Conservation (phyloP, 2,113 vertebrate genomes). For the Syrmaticus mikado region DNA sequence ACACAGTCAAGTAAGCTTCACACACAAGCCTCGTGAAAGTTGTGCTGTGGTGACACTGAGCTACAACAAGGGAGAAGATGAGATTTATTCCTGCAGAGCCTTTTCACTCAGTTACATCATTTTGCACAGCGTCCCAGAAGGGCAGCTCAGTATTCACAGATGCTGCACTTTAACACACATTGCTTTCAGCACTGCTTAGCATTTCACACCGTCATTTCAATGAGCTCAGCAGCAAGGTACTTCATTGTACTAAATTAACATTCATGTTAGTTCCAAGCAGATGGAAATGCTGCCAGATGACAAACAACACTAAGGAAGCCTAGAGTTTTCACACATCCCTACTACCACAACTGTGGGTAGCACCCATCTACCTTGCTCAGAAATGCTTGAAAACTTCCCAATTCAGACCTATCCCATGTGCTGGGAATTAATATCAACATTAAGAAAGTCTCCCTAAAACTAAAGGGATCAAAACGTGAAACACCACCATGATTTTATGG, state of each 20-base stretch:
- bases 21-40: not conserved
- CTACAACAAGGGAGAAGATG: slow-evolving; percentile 1
- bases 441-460: not conserved
- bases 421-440: not conserved
- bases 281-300: slow-evolving; percentile 1
- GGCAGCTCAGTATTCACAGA: slow-evolving; percentile 28
- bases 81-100: slow-evolving; percentile 37
- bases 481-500: not conserved
- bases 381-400: not conserved
- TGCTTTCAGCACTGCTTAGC: not conserved
- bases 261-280: not conserved
- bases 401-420: not conserved
- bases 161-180: not conserved
- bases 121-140: slow-evolving; percentile 76
- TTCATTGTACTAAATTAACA: not conserved
- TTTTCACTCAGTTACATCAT: slow-evolving; percentile 85
- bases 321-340: slow-evolving; percentile 24
- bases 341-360: not conserved
- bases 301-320: not conserved
- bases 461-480: not conserved
- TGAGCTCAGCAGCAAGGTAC: not conserved
- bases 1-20: not conserved
- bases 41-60: not conserved
- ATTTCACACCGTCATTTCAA: slow-evolving; percentile 28
- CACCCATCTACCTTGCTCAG: not conserved